These are phyloP conservation scores for Siderastrea siderea DNA, from an alignment of 92 coral and sea anemone genomes.

Conservation along the genomic window DNA sequence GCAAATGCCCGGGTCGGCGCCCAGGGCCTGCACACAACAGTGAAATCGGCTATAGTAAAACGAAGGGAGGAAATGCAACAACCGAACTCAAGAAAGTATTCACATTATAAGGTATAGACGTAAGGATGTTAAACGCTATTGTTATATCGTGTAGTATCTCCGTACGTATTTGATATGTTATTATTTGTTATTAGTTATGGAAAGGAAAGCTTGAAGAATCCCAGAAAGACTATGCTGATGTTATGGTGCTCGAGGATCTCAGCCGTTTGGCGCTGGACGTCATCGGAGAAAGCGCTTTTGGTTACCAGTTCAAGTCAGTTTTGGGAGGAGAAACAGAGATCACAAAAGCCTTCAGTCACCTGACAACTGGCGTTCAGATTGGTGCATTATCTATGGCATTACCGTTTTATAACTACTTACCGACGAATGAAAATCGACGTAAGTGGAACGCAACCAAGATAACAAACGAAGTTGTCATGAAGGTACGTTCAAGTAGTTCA, in stretches of 20 bases:
- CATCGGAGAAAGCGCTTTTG: constrained; percentile 63
- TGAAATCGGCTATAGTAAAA: too few relatives aligned
- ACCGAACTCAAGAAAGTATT: too few relatives aligned
- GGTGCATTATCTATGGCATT: background rate
- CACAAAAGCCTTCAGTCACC: constrained; percentile 27
- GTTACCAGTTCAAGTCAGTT: constrained; percentile 58
- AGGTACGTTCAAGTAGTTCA: constrained; percentile 2
- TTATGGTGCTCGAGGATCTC: constrained; percentile 50
- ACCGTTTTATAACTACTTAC: constrained; percentile 46
- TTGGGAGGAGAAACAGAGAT: constrained; percentile 31
- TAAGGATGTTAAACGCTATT: too few relatives aligned
- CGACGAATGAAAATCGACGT: constrained; percentile 29
- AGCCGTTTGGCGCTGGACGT: constrained; percentile 39
- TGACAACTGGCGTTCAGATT: constrained; percentile 20
- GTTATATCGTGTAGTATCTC: too few relatives aligned
- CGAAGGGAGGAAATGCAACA: too few relatives aligned
- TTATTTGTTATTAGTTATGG: constrained; percentile 1
- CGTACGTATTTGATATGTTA: background rate
- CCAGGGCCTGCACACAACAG: too few relatives aligned
- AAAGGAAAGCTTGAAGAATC: constrained; percentile 14
- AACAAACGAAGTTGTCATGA: constrained; percentile 34
- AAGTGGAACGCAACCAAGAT: constrained; percentile 30
- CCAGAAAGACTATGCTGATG: constrained; percentile 20
- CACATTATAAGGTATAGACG: too few relatives aligned
- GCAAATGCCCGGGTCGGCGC: too few relatives aligned